phyloP scores from a whole-genome alignment of 2,888 invertebrate species.

The Zootermopsis nevadensis region DNA sequence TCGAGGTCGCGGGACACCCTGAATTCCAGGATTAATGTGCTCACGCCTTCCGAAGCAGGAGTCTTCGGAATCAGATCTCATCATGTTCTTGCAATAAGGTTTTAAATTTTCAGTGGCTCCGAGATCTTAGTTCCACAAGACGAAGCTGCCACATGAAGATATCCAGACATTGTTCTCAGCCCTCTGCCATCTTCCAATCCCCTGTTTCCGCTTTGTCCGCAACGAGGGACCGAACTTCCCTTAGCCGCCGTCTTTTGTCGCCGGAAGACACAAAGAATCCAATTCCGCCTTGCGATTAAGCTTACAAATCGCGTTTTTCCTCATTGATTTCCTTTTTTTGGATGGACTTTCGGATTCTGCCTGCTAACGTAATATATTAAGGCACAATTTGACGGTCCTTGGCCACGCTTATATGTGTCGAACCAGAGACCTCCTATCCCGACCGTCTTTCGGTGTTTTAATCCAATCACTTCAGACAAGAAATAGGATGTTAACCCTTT shows the following conservation, averaged over 20 bases:
- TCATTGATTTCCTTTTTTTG: neutral
- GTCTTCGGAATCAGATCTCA: neutral
- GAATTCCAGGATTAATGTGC: no score
- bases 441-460: no score
- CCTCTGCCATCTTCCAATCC: neutral
- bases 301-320: neutral
- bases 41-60: no score
- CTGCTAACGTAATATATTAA: no score
- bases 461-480: no score
- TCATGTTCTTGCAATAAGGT: neutral
- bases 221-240: neutral
- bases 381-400: no score
- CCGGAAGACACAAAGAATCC: neutral
- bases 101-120: neutral
- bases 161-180: neutral
- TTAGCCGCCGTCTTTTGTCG: neutral
- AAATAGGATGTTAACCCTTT: no score
- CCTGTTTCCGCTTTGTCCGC: constrained; percentile 10
- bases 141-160: neutral
- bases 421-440: no score
- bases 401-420: no score
- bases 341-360: no score
- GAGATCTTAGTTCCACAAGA: neutral
- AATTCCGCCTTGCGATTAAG: neutral
- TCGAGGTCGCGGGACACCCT: no score